Percentiles rank a stretch among this genome's conserved stretches.
These are phyloP conservation scores for Dermochelys coriacea DNA, from an alignment of 2,797 vertebrate genomes.

Conservation along the genomic window DNA sequence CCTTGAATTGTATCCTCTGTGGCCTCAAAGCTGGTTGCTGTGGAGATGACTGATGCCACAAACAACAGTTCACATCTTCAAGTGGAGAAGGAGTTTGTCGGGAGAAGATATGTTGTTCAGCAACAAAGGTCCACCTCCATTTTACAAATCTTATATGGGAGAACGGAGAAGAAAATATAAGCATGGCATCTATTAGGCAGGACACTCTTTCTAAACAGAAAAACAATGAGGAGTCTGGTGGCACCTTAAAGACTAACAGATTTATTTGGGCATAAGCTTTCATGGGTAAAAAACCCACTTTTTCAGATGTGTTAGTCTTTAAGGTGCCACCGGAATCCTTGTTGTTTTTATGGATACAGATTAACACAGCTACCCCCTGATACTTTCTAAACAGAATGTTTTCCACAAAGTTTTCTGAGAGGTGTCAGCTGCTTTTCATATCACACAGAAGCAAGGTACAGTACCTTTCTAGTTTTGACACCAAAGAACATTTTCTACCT, in stretches of 20 bases:
- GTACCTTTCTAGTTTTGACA: slow-evolving; percentile 33
- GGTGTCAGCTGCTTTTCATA: background rate
- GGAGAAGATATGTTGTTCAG: background rate
- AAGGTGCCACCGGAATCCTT: no score
- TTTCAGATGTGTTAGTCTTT: no score
- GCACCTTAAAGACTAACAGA: no score
- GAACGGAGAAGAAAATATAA: background rate
- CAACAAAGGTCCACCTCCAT: background rate
- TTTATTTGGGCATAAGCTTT: no score
- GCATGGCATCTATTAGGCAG: accelerated
- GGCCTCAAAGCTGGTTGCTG: slow-evolving; percentile 47
- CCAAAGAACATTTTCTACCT: slow-evolving; percentile 69
- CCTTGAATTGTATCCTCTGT: slow-evolving; percentile 8
- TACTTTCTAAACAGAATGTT: background rate
- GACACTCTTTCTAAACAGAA: background rate
- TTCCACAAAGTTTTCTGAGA: background rate
- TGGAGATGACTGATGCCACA: slow-evolving; percentile 56
- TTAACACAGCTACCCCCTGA: no score
- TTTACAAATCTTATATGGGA: background rate
- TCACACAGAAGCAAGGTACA: background rate
- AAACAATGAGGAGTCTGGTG: no score
- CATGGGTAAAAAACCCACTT: no score
- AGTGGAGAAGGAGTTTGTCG: background rate
- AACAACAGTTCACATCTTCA: slow-evolving; percentile 44
- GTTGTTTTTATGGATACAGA: no score